Conservation (phyloP, 2,113 vertebrate species). For the Amblyornis subalaris region DNA sequence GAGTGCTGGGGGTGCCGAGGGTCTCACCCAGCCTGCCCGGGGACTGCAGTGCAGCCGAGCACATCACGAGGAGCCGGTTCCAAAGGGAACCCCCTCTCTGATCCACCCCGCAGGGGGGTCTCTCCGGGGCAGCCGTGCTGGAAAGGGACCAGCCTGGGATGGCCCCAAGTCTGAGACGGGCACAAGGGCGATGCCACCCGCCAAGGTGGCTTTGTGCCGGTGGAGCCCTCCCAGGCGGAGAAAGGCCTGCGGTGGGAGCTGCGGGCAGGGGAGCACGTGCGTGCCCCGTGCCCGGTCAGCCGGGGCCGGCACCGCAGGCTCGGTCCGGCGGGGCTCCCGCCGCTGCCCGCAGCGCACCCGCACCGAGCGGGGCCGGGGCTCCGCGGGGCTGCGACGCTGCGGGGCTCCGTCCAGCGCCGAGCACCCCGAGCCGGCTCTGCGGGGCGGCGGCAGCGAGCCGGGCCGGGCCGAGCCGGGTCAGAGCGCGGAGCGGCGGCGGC, state of each 20-base stretch:
- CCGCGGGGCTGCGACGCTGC: background rate
- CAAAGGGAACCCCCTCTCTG: background rate
- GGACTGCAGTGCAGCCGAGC: rapidly evolving
- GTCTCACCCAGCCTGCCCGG: background rate
- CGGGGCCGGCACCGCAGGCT: background rate
- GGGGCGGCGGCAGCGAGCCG: background rate
- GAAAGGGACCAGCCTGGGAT: background rate
- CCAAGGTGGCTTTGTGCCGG: background rate
- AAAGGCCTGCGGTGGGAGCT: background rate
- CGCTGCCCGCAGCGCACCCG: background rate
- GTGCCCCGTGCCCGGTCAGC: background rate
- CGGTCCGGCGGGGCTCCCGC: background rate
- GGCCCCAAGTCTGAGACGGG: background rate
- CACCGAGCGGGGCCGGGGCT: background rate
- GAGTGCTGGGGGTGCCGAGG: rapidly evolving
- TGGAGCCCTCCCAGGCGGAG: background rate
- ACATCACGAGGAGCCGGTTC: rapidly evolving
- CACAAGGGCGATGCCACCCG: background rate
- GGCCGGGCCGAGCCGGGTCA: background rate
- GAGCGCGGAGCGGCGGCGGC: background rate
- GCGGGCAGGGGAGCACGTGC: background rate
- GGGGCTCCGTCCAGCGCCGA: background rate
- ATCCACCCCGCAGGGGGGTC: rapidly evolving
- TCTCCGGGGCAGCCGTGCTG: background rate
- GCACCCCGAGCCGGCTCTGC: background rate